phyloP scores from a whole-genome alignment of 2,797 vertebrate genomes.

The Amblyopsis hoosieri region DNA sequence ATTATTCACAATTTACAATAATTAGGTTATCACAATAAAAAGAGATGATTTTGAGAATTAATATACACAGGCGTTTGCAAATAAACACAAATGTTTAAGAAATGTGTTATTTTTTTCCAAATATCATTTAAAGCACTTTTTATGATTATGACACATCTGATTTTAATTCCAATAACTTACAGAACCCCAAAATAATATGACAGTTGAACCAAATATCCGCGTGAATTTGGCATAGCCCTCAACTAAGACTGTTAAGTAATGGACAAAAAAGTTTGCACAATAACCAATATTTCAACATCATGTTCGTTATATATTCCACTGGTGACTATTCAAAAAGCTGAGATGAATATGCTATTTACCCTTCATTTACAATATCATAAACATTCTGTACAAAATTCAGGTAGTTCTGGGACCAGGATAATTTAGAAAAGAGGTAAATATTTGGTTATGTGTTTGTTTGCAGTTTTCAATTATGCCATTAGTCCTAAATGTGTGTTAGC shows the following conservation, averaged over 20 bases:
- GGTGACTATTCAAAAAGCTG: constrained; percentile 63
- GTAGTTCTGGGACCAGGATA: constrained; percentile 73
- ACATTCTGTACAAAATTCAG: constrained; percentile 92
- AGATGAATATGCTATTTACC: constrained; percentile 78
- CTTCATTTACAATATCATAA: constrained; percentile 86
- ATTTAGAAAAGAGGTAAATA: constrained; percentile 86
- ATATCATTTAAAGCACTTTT: constrained; percentile 78
- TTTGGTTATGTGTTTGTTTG: constrained; percentile 81
- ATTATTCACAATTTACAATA: constrained; percentile 96
- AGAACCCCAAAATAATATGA: constrained; percentile 61
- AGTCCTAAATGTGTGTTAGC: constrained; percentile 85
- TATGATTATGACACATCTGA: constrained; percentile 73
- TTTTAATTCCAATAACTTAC: constrained; percentile 76
- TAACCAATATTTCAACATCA: constrained; percentile 80
- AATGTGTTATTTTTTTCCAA: constrained; percentile 55
- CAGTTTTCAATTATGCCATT: constrained; percentile 68
- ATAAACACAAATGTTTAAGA: constrained; percentile 84
- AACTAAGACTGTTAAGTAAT: constrained; percentile 74
- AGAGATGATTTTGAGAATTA: constrained; percentile 72
- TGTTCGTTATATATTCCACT: constrained; percentile 71
- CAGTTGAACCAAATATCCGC: constrained; percentile 59
- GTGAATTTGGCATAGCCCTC: constrained; percentile 75
- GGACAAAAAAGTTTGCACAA: constrained; percentile 75
- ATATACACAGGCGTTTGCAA: constrained; percentile 82
- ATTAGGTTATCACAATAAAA: constrained; percentile 86